phyloP scores from a whole-genome alignment of 2,113 vertebrate species.

The Lepisosteus oculatus region DNA sequence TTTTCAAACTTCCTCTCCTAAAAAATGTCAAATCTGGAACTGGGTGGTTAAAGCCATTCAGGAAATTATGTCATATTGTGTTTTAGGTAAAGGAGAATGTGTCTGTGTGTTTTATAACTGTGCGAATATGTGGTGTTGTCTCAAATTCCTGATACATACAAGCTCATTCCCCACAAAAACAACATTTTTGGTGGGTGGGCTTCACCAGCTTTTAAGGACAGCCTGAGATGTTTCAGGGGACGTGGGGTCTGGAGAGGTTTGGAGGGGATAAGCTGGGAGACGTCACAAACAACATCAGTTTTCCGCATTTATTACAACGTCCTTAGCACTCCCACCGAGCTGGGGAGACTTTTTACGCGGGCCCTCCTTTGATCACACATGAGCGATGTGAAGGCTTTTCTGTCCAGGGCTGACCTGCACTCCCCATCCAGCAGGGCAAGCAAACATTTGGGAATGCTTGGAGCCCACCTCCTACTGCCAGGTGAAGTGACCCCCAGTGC shows the following conservation, averaged over 20 bases:
- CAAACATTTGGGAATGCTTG: conserved; percentile 6
- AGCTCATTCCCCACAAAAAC: too few relatives aligned
- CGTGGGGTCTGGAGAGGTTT: background rate
- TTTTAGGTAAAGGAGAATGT: too few relatives aligned
- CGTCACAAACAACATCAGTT: conserved; percentile 1
- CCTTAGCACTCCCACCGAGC: conserved; percentile 19
- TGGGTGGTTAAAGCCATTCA: too few relatives aligned
- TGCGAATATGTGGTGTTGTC: too few relatives aligned
- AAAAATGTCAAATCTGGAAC: too few relatives aligned
- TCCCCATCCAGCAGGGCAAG: conserved; percentile 5
- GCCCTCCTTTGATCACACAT: conserved; percentile 12
- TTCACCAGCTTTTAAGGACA: too few relatives aligned
- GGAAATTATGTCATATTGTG: too few relatives aligned
- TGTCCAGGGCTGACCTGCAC: background rate
- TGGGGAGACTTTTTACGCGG: background rate
- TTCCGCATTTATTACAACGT: background rate
- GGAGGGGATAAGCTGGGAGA: background rate
- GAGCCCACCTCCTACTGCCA: conserved; percentile 1
- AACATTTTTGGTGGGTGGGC: too few relatives aligned
- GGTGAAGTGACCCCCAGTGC: conserved; percentile 35
- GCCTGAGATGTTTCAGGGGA: too few relatives aligned
- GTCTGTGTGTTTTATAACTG: too few relatives aligned
- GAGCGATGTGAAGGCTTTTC: background rate
- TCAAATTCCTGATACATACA: too few relatives aligned
- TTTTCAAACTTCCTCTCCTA: too few relatives aligned